phyloP scores from a whole-genome alignment of 2,113 vertebrate species.

The Pelvicachromis taeniatus region DNA sequence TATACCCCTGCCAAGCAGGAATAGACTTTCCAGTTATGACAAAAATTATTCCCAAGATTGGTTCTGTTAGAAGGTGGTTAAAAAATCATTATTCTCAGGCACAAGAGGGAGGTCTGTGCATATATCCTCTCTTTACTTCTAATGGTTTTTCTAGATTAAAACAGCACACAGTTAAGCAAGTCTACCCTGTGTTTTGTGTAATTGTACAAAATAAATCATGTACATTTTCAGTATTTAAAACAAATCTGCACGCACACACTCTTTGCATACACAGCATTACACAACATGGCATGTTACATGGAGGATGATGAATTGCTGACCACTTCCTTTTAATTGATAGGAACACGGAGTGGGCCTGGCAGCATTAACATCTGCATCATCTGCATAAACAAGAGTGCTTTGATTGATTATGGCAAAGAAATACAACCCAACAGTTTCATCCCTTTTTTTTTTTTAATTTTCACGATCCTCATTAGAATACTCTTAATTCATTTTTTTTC shows the following conservation, averaged over 20 bases:
- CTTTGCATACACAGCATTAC: not conserved
- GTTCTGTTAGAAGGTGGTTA: conserved; percentile 22
- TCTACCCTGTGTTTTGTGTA: not conserved
- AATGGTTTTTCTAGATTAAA: not conserved
- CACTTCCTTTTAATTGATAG: conserved; percentile 62
- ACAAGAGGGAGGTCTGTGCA: not conserved
- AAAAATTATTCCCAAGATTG: conserved; percentile 24
- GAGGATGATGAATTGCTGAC: conserved; percentile 58
- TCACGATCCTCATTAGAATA: conserved; percentile 3
- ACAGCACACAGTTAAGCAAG: not conserved
- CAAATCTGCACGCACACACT: not conserved
- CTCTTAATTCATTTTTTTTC: not conserved
- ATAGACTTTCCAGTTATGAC: conserved; percentile 16
- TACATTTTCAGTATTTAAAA: not conserved
- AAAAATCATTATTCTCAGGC: conserved; percentile 29
- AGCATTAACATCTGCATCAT: conserved; percentile 48
- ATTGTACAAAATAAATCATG: not conserved
- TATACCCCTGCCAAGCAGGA: conserved; percentile 13
- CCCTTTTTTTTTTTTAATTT: not conserved
- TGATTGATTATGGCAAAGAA: conserved; percentile 57
- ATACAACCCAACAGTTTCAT: conserved; percentile 7
- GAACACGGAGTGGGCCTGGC: conserved; percentile 38
- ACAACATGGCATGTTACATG: conserved; percentile 4
- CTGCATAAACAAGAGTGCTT: conserved; percentile 39
- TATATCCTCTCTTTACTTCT: not conserved